Percentiles rank a stretch among this genome's conserved stretches.
These are phyloP conservation scores for Pagrus major DNA, from an alignment of 2,113 vertebrate species.

Conservation along the genomic window DNA sequence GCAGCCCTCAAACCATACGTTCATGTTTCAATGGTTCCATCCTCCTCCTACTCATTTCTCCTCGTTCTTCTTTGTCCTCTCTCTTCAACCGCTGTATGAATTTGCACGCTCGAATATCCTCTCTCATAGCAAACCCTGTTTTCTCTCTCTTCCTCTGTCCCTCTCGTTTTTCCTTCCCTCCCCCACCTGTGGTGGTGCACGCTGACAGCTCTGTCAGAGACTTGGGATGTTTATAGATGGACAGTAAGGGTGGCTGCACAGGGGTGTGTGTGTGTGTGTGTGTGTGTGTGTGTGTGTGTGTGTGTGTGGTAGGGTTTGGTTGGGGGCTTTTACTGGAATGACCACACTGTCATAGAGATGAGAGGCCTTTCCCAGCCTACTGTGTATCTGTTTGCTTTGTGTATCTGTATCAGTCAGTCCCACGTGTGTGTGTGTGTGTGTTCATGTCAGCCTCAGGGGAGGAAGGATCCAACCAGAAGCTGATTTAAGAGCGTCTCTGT, in stretches of 20 bases:
- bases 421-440: conserved; percentile 11
- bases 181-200: conserved; percentile 61
- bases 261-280: conserved; percentile 26
- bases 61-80: conserved; percentile 23
- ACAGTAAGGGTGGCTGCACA: conserved; percentile 55
- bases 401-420: conserved; percentile 39
- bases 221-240: conserved; percentile 63
- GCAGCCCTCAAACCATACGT: conserved; percentile 14
- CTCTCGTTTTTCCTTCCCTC: conserved; percentile 44
- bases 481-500: conserved; percentile 47
- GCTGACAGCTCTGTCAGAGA: conserved; percentile 60
- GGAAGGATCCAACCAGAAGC: conserved; percentile 10
- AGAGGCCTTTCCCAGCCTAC: conserved; percentile 46
- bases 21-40: conserved; percentile 30
- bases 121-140: conserved; percentile 31
- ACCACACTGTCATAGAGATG: conserved; percentile 42
- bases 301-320: background rate
- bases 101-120: conserved; percentile 35
- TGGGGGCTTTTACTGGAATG: conserved; percentile 46
- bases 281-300: conserved; percentile 16
- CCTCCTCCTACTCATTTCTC: conserved; percentile 45
- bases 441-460: conserved; percentile 43
- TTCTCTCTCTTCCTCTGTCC: conserved; percentile 22
- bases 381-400: conserved; percentile 44
- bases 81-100: conserved; percentile 28